Evolutionary conservation across 2,888 invertebrate genomes (phyloP).

Genomic region (Resseliella maxima): DNA sequence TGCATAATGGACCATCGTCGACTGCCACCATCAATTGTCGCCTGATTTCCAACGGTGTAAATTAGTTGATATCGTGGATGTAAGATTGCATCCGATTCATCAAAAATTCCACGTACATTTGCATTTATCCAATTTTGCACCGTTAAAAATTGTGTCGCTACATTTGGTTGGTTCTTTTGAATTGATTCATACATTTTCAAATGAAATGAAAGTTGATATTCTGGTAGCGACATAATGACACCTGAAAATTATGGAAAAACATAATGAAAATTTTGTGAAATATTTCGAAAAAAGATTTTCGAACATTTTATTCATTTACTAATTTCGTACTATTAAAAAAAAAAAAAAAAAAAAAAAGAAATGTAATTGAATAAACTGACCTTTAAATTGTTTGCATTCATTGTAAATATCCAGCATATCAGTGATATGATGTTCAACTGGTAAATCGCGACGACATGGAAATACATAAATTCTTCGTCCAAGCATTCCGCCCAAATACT

Average conservation of each 20-base stretch:
- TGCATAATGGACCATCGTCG: too few relatives aligned
- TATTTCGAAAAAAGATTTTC: too few relatives aligned
- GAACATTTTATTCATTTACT: too few relatives aligned
- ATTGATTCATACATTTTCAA: slow-evolving; percentile 46
- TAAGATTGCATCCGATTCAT: slow-evolving; percentile 54
- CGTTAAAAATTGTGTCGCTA: neutral
- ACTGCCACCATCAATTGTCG: too few relatives aligned
- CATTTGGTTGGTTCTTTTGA: neutral
- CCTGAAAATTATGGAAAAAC: slow-evolving; percentile 3
- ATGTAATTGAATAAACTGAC: neutral
- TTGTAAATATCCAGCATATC: slow-evolving; percentile 13
- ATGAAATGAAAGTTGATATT: slow-evolving; percentile 47
- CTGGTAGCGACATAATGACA: slow-evolving; percentile 43
- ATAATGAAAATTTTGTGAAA: neutral
- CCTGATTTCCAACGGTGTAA: too few relatives aligned
- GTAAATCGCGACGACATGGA: slow-evolving; percentile 50
- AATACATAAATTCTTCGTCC: slow-evolving; percentile 12
- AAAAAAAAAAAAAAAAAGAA: neutral
- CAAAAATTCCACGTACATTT: slow-evolving; percentile 51
- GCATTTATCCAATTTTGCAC: slow-evolving; percentile 53
- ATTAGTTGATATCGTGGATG: slow-evolving; percentile 42
- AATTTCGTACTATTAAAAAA: neutral
- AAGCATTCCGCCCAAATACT: slow-evolving; percentile 40
- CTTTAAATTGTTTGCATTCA: slow-evolving; percentile 39
- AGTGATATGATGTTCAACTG: neutral